Conservation (phyloP, 30 jellyfish, hydroid and myxozoan genomes). For the Rhopilema esculentum region DNA sequence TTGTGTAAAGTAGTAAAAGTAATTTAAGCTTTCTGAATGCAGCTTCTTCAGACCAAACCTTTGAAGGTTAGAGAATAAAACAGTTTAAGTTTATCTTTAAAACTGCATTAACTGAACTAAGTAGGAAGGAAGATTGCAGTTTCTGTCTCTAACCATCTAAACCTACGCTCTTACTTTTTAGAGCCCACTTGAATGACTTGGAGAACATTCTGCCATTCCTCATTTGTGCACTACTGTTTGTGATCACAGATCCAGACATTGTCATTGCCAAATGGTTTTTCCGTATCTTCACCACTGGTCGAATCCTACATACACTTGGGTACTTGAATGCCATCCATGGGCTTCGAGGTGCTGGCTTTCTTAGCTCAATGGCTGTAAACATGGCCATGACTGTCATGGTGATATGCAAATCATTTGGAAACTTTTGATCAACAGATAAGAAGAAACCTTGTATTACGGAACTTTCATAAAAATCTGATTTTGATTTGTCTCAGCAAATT, state of each 20-base stretch:
- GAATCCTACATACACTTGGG: slow-evolving; percentile 49
- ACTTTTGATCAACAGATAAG: background rate
- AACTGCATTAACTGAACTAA: too few species aligned
- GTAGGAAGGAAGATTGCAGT: too few species aligned
- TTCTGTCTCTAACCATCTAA: background rate
- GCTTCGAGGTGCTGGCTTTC: slow-evolving; percentile 31
- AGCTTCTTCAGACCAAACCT: too few species aligned
- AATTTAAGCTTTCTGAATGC: too few species aligned
- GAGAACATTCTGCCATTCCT: slow-evolving; percentile 79
- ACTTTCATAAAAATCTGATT: too few species aligned
- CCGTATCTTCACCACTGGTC: slow-evolving; percentile 73
- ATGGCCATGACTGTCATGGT: slow-evolving; percentile 25
- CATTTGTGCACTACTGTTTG: slow-evolving; percentile 65
- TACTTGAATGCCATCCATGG: slow-evolving; percentile 40
- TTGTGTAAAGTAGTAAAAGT: too few species aligned
- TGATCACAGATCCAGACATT: slow-evolving; percentile 59
- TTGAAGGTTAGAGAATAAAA: too few species aligned
- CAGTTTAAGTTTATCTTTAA: too few species aligned
- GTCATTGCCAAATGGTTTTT: slow-evolving; percentile 57
- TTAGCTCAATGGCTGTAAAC: slow-evolving; percentile 7
- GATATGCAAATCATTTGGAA: background rate
- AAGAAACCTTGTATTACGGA: too few species aligned
- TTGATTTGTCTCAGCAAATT: too few species aligned
- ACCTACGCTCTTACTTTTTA: background rate
- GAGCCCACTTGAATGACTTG: slow-evolving; percentile 79